Evolutionary conservation across 2,888 invertebrate genomes (phyloP), one percentile per base, ranked within the genome.

Genomic region (Molorchus minor): DNA sequence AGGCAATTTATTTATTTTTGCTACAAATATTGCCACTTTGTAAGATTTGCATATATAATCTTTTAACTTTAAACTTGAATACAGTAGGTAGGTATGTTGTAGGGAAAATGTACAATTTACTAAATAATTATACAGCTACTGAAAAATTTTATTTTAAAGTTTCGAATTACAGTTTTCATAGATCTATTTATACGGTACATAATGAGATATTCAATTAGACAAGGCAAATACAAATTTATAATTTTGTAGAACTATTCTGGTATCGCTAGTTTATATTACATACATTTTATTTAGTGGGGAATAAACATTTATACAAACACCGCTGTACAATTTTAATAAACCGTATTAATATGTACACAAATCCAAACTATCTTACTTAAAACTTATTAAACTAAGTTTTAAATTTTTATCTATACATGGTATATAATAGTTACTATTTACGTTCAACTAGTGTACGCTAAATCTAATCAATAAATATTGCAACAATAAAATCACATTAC

Each of bases 401-500:
- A 61, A 58, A 40, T 51, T 54, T 56, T 49, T 53, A n/a, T 59
- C 64, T 68, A 65, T 68, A 68, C 66, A 68, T 56, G 52, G 68
- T 68, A 68, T 68, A 68, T 63, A 59, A 56, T 29, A 20, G 25
- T 35, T 29, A 20, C 46, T 46, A 38, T 55, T 43, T 21, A 13
- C 25, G 13, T 43, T 25, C 49, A 13, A 16, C 29, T 52, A 52
- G 16, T 1, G 13, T 58, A 58, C 21, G 61, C 64, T 64, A 68
- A 59, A 62, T 58, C 46, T 60, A 56, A 25, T 45, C 59, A 70
- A 70, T 73, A 75, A 75, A 76, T 77, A 77, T 77, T 77, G 76
- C 76, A 77, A 75, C 76, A 73, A 70, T 73, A 62, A 67, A 75
- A 77, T 77, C 76, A 77, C 76, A 75, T 72, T 65, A 71, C 64